phyloP scores from a whole-genome alignment of 2,113 vertebrate genomes.

The Hiodon tergisus region DNA sequence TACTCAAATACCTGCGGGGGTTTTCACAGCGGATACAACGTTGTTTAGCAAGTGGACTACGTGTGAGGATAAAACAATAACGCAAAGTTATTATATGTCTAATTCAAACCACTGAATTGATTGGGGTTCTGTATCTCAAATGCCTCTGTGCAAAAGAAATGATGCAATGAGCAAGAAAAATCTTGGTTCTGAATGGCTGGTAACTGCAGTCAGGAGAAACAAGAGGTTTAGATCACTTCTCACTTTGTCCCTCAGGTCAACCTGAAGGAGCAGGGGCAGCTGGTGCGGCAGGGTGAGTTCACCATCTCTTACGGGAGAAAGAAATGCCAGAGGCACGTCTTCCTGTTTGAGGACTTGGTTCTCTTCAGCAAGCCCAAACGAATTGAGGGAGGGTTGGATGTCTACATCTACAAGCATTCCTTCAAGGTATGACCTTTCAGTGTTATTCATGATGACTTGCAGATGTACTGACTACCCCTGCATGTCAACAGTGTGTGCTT shows the following conservation, averaged over 20 bases:
- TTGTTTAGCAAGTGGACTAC: conserved; percentile 42
- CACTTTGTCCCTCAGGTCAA: conserved; percentile 63
- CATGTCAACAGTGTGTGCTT: neutral
- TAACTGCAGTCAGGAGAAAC: too few species aligned
- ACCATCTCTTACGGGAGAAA: conserved; percentile 68
- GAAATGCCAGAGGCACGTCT: conserved; percentile 72
- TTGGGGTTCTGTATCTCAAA: too few species aligned
- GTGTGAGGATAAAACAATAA: conserved; percentile 36
- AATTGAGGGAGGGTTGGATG: conserved; percentile 66
- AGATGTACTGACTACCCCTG: too few species aligned
- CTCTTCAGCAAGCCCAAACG: conserved; percentile 82
- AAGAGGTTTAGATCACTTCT: neutral
- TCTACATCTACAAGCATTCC: conserved; percentile 76
- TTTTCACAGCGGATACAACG: conserved; percentile 43
- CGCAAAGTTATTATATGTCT: too few species aligned
- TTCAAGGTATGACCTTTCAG: conserved; percentile 63
- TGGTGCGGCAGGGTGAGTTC: conserved; percentile 78
- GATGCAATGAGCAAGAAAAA: too few species aligned
- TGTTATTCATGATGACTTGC: too few species aligned
- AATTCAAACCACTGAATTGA: too few species aligned
- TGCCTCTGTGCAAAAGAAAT: too few species aligned
- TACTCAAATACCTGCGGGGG: conserved; percentile 12
- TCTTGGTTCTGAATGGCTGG: too few species aligned
- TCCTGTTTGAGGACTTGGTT: conserved; percentile 79
- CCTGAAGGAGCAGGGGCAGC: conserved; percentile 80